phyloP scores from a whole-genome alignment of 2,888 invertebrate species.

The Megalurothrips usitatus region DNA sequence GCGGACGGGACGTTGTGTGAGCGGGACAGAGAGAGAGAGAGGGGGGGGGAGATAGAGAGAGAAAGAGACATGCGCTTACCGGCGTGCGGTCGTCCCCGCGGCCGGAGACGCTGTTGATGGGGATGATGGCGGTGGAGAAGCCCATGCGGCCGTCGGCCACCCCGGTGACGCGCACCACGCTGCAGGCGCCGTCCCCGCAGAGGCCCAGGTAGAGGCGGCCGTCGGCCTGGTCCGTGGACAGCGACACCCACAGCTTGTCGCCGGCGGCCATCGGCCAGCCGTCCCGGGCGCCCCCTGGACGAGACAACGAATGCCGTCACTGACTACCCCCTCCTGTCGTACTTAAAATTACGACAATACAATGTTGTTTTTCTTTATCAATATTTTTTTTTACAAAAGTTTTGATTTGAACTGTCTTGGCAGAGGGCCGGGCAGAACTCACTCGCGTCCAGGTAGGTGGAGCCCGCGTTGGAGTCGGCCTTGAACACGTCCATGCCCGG shows the following conservation, averaged over 20 bases:
- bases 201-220: constrained; percentile 1
- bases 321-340: no score
- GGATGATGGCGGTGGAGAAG: neutral
- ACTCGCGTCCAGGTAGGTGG: neutral
- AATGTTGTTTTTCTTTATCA: no score
- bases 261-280: neutral
- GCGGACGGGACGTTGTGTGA: neutral
- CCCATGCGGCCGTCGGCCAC: neutral
- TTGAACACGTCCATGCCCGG: neutral
- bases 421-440: neutral
- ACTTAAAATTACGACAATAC: no score
- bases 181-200: neutral
- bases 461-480: neutral
- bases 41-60: no score
- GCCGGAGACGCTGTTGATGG: constrained; percentile 11
- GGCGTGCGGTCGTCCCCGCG: neutral
- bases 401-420: no score
- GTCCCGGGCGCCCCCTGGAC: neutral
- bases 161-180: neutral
- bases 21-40: no score
- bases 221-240: neutral
- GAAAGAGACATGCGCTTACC: neutral
- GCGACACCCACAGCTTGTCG: neutral
- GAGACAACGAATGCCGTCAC: no score
- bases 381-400: no score